A percentile compares a stretch with the other conserved stretches of the same genome.
phyloP scores from a whole-genome alignment of 2,888 invertebrate species.

The Gryllus longicercus region DNA sequence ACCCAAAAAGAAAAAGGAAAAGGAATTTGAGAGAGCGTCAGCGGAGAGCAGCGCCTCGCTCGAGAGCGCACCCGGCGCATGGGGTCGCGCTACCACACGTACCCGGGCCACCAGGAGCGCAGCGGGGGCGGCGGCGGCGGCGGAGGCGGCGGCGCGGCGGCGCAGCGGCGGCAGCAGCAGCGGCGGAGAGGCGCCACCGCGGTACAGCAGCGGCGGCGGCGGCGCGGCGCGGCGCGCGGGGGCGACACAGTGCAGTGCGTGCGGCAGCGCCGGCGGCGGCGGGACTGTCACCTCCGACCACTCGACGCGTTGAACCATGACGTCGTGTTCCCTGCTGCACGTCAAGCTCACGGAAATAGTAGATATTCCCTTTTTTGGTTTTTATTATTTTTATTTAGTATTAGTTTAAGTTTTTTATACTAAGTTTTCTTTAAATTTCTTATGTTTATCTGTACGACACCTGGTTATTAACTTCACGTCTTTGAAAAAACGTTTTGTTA shows the following conservation, averaged over 20 bases:
- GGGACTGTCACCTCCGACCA: background rate
- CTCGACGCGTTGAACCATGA: background rate
- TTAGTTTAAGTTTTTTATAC: background rate
- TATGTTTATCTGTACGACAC: no score
- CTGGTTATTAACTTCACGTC: background rate
- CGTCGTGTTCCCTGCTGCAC: conserved; percentile 33
- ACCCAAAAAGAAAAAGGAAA: no score
- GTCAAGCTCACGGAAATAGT: conserved; percentile 33
- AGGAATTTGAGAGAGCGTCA: no score
- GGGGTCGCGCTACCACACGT: conserved; percentile 44
- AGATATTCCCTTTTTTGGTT: conserved; percentile 26
- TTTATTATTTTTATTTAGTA: conserved; percentile 18
- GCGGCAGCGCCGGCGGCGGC: background rate
- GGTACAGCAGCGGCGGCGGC: background rate
- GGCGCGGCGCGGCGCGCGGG: background rate
- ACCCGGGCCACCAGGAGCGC: conserved; percentile 45
- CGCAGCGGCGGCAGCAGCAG: conserved; percentile 17
- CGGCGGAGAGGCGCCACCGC: conserved; percentile 24
- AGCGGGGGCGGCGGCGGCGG: conserved; percentile 4
- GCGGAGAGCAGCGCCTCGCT: no score
- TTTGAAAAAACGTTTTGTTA: background rate
- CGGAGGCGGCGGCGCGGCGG: conserved; percentile 27
- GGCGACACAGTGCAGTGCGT: background rate
- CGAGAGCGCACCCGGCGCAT: conserved; percentile 22
- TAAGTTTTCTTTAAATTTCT: no score